A percentile compares a stretch with the other conserved stretches of the same genome.
Conservation (phyloP, 2,888 invertebrate species). For the Drosophila ochracea region DNA sequence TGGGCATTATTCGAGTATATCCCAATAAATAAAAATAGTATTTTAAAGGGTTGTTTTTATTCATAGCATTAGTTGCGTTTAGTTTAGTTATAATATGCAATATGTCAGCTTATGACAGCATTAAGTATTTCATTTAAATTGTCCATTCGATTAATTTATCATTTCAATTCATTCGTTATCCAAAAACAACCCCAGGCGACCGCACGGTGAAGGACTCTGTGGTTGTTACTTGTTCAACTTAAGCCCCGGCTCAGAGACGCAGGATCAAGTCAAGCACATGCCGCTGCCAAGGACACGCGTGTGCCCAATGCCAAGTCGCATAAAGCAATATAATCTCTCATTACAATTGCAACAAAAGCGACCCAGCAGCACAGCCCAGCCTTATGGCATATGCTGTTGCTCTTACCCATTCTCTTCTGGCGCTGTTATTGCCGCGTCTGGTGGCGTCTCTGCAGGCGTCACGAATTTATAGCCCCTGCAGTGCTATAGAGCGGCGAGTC, state of each 20-base stretch:
- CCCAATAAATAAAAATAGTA: not conserved
- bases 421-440: conserved; percentile 13
- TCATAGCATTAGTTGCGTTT: not conserved
- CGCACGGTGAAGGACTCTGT: conserved; percentile 21
- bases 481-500: conserved; percentile 49
- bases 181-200: conserved; percentile 20
- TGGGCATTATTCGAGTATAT: not conserved
- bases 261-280: conserved; percentile 70
- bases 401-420: not conserved
- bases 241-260: conserved; percentile 56
- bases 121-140: conserved; percentile 9
- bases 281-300: conserved; percentile 62
- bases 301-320: conserved; percentile 68
- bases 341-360: conserved; percentile 76
- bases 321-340: conserved; percentile 79
- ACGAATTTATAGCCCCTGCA: conserved; percentile 77
- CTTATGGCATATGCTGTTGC: conserved; percentile 60
- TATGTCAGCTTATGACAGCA: conserved; percentile 5
- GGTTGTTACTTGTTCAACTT: conserved; percentile 45
- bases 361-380: conserved; percentile 22
- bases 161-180: conserved; percentile 28
- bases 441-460: conserved; percentile 56
- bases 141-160: conserved; percentile 48
- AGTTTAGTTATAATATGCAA: not conserved
- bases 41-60: not conserved